Evolutionary conservation across 2,888 invertebrate genomes (phyloP), one percentile per base, ranked within the genome.

Genomic region (Eristalinus aeneus): DNA sequence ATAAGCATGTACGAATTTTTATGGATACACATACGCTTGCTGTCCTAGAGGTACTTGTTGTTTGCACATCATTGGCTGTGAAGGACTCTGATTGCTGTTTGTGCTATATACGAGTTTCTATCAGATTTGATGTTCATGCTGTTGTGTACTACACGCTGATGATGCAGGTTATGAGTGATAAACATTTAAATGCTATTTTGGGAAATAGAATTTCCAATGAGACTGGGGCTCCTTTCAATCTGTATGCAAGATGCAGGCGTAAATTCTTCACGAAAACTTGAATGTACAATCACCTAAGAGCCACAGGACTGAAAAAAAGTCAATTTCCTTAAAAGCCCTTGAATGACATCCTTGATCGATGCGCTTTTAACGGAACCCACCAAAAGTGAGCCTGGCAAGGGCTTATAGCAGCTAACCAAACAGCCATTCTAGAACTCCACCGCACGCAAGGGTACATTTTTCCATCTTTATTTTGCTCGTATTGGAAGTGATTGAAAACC

Each of bases 131-230:
- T 12, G 20, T 8, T 60, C 67, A 54, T 69, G 64, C 54, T 56
- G 39, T 23, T 63, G 67, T 56, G 34, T 36, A 64, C 58, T 34
- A 16, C 63, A 54, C 4, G 12, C 39, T 39, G 39, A 39, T 16
- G 11, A 27, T 27, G 64, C 54, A 12, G 65, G 76, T 60, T 36
- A 61, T 71, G 75, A 76, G 67, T 71, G 75, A 76, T 85, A 76
- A 81, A 85, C 46, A 46, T 81, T 76, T 76, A 76, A 81, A 85
- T 85, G 80, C 72, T 85, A 53, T 76, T 80, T 76, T 76, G 53
- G 36, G 60, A 60, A 68, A 85, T 85, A 73, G 85, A 85, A 85
- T 81, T 85, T 85, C 80, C 76, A 68, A 85, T 85, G 76, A 72
- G 72, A 63, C 22, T 64, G 32, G n/a, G 36, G 60, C 63, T 67